Base-by-base conservation (phyloP, 1,140 invertebrate species). In the Diabrotica undecimpunctata region DNA sequence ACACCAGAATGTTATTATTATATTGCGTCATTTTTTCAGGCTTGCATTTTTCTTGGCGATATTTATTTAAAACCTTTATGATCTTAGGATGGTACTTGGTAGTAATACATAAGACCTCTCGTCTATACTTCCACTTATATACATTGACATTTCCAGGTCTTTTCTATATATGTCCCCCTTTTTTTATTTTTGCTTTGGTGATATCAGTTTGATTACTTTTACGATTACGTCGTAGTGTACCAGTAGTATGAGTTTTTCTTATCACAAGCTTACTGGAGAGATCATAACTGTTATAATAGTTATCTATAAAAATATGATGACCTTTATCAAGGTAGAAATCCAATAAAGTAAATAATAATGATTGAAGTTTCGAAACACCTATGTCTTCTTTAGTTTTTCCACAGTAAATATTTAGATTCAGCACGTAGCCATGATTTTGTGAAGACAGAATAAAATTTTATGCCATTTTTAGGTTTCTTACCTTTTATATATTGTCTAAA, bases 61-160 rank as follows among this genome's bases (percentile, higher is more conserved):
- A 60, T 65, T 58, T 60, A 50, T 73, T 75, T 56, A 7, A 9
- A 14, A 54, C 51, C 7, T 13, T 38, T 14, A 65, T 59, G n/a
- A 65, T 10, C 12, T 25, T 10, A 11, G 64, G 64, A 25, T 73
- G 68, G 60, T 65, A 52, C 13, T 52, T 38, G 8, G 75, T 76
- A 9, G 74, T 72, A 54, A 79, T 66, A 36, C 14, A 14, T 11
- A 65, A 37, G 2, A 77, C 75, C 58, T 73, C 71, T 9, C 73
- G 64, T 54, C 72, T 76, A 61, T 80, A 76, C 54, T 68, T 71
- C 77, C 77, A 79, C 55, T 77, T 77, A 7, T 64, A 69, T 2
- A 79, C 72, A 55, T 59, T 54, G 10, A 63, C 41, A 5, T 66
- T 13, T 9, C 52, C 50, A 7, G 39, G n/a, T 7, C 64, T n/a